A percentile compares a stretch with the other conserved stretches of the same genome.
Conservation (phyloP, 1,140 invertebrate species). For the Epicauta chinensis region DNA sequence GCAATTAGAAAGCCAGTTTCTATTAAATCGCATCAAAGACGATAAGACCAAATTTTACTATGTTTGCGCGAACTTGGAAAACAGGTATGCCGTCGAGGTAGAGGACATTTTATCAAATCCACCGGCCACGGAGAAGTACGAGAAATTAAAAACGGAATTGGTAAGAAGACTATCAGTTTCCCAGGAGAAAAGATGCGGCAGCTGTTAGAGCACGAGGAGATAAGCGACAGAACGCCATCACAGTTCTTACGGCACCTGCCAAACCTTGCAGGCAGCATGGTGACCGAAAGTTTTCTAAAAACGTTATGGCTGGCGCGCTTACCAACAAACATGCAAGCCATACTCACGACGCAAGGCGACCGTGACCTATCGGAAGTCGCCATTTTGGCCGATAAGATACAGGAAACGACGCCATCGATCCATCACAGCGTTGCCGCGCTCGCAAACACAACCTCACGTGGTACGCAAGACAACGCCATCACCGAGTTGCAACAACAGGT, state of each 20-base stretch:
- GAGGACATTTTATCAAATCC: slow-evolving; percentile 20
- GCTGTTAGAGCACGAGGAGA: slow-evolving; percentile 33
- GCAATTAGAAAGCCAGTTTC: too few relatives aligned
- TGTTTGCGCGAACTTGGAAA: background rate
- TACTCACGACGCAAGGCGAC: slow-evolving; percentile 17
- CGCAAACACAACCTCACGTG: too few relatives aligned
- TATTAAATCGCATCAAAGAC: too few relatives aligned
- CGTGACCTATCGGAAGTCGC: slow-evolving; percentile 28
- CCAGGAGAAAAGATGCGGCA: slow-evolving; percentile 24
- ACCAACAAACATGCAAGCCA: slow-evolving; percentile 14
- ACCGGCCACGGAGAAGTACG: slow-evolving; percentile 9
- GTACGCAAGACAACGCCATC: too few relatives aligned
- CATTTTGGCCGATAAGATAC: slow-evolving; percentile 42
- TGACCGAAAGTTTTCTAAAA: slow-evolving; percentile 13
- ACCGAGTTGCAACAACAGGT: too few relatives aligned
- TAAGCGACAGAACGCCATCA: slow-evolving; percentile 36
- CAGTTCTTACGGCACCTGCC: slow-evolving; percentile 30
- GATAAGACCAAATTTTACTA: too few relatives aligned
- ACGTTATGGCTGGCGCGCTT: slow-evolving; percentile 20
- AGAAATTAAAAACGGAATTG: slow-evolving; percentile 29
- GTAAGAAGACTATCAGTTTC: slow-evolving; percentile 27
- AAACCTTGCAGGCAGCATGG: slow-evolving; percentile 5
- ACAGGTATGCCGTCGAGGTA: background rate
- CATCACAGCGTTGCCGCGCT: too few relatives aligned
- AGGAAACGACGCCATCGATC: slow-evolving; percentile 24